These are phyloP conservation scores for Arctopsyche grandis DNA, from an alignment of 1,140 invertebrate species.

Conservation along the genomic window DNA sequence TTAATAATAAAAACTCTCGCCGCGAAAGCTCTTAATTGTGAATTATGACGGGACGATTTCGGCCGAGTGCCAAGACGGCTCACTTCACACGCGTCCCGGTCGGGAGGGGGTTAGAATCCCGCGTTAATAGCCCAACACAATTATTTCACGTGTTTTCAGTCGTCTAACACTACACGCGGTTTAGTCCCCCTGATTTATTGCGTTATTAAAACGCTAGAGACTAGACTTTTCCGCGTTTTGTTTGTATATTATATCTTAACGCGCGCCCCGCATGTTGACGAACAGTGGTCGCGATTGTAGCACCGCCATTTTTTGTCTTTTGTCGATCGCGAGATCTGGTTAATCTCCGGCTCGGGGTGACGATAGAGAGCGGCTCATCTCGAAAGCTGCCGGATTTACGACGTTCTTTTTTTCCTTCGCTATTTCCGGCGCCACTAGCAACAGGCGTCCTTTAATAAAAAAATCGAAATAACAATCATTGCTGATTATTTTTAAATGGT, in stretches of 20 bases:
- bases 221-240: not conserved
- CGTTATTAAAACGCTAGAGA: constrained; percentile 25
- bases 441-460: not conserved
- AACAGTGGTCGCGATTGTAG: not conserved
- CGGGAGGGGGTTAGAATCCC: not conserved
- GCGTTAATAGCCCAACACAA: constrained; percentile 51
- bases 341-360: constrained; percentile 13
- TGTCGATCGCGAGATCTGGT: not conserved
- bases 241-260: not conserved
- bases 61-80: constrained; percentile 36
- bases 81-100: not conserved
- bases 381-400: not conserved
- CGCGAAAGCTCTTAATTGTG: constrained; percentile 48
- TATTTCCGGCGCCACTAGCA: not conserved
- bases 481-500: not conserved
- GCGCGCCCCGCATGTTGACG: not conserved
- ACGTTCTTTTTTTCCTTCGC: not conserved
- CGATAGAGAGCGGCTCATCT: constrained; percentile 8
- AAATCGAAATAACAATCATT: too few relatives aligned
- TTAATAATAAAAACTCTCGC: constrained; percentile 30
- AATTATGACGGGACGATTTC: constrained; percentile 46
- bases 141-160: constrained; percentile 50
- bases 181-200: constrained; percentile 21
- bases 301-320: constrained; percentile 1
- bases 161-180: constrained; percentile 1